Percentiles rank a stretch among this genome's conserved stretches.
phyloP scores from a whole-genome alignment of 2,113 vertebrate species.

The Hippopotamus amphibius region DNA sequence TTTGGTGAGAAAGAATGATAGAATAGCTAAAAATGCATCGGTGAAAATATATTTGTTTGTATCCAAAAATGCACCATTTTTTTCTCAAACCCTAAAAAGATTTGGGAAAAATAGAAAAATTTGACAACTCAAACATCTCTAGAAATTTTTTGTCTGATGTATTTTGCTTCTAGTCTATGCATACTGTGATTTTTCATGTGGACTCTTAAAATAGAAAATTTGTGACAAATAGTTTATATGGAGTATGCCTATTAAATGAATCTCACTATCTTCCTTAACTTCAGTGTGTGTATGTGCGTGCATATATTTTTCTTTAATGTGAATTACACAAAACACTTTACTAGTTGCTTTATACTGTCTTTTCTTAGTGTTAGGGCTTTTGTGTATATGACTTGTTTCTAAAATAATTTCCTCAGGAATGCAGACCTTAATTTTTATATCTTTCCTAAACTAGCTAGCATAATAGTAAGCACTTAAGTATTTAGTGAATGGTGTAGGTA shows the following conservation, averaged over 20 bases:
- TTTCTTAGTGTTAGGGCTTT: constrained; percentile 60
- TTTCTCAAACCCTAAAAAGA: not conserved
- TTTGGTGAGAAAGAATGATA: constrained; percentile 39
- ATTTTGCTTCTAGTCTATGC: constrained; percentile 60
- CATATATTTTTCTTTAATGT: constrained; percentile 45
- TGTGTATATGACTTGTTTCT: constrained; percentile 60
- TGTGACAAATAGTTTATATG: constrained; percentile 53
- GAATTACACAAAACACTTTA: constrained; percentile 18
- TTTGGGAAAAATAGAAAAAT: constrained; percentile 28
- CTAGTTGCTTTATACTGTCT: not conserved
- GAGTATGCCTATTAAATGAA: constrained; percentile 68
- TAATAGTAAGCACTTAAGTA: not conserved
- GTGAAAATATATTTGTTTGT: constrained; percentile 43
- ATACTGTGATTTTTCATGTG: constrained; percentile 65
- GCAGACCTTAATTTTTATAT: constrained; percentile 66
- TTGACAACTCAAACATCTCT: not conserved
- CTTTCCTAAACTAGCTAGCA: constrained; percentile 58
- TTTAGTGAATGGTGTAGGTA: not conserved
- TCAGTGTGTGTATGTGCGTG: not conserved
- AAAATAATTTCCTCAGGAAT: constrained; percentile 66
- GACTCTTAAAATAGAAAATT: constrained; percentile 45
- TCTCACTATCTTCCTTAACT: constrained; percentile 67
- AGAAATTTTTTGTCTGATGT: constrained; percentile 12
- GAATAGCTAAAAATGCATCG: not conserved
- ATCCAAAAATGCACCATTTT: not conserved